These are phyloP conservation scores for Garrulus glandarius DNA, from an alignment of 2,797 vertebrate species.

Conservation along the genomic window DNA sequence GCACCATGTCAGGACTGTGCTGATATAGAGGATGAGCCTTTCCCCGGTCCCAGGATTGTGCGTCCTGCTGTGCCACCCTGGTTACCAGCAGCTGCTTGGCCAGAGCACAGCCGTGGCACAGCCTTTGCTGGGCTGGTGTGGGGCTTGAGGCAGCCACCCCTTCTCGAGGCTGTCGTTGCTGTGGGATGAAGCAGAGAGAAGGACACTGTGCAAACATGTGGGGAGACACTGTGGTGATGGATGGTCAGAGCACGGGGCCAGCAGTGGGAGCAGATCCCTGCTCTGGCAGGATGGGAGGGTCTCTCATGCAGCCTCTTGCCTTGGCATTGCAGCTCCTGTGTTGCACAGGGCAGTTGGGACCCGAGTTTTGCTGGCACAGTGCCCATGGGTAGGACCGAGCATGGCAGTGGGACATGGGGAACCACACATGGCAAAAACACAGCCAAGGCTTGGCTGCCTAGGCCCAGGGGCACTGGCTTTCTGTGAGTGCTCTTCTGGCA, in stretches of 20 bases:
- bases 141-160: neutral
- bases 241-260: rapidly evolving
- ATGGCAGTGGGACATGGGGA: rapidly evolving
- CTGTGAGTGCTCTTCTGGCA: rapidly evolving
- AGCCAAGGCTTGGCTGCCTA: neutral
- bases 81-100: neutral
- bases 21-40: rapidly evolving
- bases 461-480: neutral
- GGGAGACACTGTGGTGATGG: rapidly evolving
- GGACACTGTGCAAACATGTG: neutral
- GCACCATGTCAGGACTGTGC: rapidly evolving
- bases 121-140: neutral
- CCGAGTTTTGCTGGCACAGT: rapidly evolving
- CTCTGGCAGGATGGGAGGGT: neutral
- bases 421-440: neutral
- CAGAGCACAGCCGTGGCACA: neutral
- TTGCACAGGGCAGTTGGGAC: rapidly evolving
- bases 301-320: neutral
- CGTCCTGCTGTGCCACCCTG: rapidly evolving
- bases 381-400: rapidly evolving
- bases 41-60: rapidly evolving
- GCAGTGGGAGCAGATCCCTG: rapidly evolving
- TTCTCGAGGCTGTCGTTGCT: rapidly evolving
- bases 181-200: neutral
- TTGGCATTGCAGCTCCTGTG: neutral